phyloP scores from a whole-genome alignment of 2,888 invertebrate genomes.

The Cataglyphis altisquamis region DNA sequence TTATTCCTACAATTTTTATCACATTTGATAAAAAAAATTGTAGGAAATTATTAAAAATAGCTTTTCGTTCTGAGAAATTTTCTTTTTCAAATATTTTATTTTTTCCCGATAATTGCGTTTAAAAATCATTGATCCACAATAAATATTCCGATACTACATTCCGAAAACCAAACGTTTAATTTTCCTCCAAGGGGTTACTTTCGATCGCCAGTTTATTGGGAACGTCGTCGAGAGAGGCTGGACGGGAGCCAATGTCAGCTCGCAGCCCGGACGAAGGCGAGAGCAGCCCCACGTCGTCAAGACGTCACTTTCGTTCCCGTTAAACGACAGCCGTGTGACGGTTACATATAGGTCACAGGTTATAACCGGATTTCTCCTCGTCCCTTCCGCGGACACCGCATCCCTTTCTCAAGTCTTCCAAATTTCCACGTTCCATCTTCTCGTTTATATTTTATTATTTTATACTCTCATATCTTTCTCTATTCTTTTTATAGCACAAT shows the following conservation, averaged over 20 bases:
- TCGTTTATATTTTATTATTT: not conserved
- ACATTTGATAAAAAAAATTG: too few relatives aligned
- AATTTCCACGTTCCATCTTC: not conserved
- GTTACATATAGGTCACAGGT: constrained; percentile 33
- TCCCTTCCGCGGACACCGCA: not conserved
- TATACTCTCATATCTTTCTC: not conserved
- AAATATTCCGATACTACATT: not conserved
- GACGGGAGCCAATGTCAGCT: constrained; percentile 64
- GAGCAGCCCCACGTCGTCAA: constrained; percentile 33
- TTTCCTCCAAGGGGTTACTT: not conserved
- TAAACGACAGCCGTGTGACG: constrained; percentile 19
- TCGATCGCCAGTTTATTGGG: constrained; percentile 58
- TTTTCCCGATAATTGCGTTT: not conserved
- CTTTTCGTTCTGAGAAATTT: not conserved
- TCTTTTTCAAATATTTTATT: not conserved
- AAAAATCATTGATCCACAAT: not conserved
- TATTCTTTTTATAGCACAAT: not conserved
- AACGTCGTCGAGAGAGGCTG: constrained; percentile 45
- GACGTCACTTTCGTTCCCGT: constrained; percentile 52
- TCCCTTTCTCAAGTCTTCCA: not conserved
- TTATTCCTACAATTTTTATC: too few relatives aligned
- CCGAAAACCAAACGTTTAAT: not conserved
- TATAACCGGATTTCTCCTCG: not conserved
- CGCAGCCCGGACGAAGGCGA: constrained; percentile 17
- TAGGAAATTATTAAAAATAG: not conserved